These are phyloP conservation scores for Anabas testudineus DNA, from an alignment of 2,797 vertebrate genomes.

Conservation along the genomic window DNA sequence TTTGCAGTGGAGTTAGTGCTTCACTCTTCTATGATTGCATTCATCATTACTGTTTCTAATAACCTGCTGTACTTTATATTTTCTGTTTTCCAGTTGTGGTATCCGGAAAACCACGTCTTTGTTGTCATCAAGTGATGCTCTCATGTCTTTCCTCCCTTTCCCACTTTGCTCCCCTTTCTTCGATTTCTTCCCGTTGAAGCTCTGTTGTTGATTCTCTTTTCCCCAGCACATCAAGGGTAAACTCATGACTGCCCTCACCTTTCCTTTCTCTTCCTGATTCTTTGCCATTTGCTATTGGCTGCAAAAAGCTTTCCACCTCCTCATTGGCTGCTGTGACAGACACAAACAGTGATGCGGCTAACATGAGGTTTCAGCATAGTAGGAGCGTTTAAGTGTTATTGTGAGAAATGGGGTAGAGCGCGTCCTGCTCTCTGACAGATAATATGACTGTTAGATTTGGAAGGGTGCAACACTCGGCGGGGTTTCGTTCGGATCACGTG, in stretches of 20 bases:
- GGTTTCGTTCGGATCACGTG: slow-evolving; percentile 22
- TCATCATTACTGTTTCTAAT: slow-evolving; percentile 7
- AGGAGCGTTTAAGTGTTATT: slow-evolving; percentile 57
- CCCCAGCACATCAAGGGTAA: slow-evolving; percentile 76
- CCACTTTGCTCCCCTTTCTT: slow-evolving; percentile 21
- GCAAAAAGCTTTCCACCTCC: slow-evolving; percentile 14
- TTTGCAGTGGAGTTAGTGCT: background rate
- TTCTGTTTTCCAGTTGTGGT: background rate
- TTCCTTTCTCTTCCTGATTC: slow-evolving; percentile 76
- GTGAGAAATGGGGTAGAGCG: slow-evolving; percentile 51
- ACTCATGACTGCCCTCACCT: slow-evolving; percentile 52
- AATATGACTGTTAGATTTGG: slow-evolving; percentile 37
- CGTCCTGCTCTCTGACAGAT: slow-evolving; percentile 37
- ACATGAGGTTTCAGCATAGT: slow-evolving; percentile 49
- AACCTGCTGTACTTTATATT: background rate
- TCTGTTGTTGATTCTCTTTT: slow-evolving; percentile 48
- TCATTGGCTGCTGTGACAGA: slow-evolving; percentile 64
- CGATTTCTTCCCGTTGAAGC: background rate
- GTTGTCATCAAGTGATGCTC: background rate
- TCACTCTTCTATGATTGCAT: background rate
- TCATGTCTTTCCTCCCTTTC: background rate
- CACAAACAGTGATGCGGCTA: slow-evolving; percentile 67
- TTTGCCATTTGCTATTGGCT: slow-evolving; percentile 60
- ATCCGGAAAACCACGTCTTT: background rate
- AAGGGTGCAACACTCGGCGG: slow-evolving; percentile 12